Evolutionary conservation across 2,888 invertebrate genomes (phyloP).

Genomic region (Saturnia pavonia): DNA sequence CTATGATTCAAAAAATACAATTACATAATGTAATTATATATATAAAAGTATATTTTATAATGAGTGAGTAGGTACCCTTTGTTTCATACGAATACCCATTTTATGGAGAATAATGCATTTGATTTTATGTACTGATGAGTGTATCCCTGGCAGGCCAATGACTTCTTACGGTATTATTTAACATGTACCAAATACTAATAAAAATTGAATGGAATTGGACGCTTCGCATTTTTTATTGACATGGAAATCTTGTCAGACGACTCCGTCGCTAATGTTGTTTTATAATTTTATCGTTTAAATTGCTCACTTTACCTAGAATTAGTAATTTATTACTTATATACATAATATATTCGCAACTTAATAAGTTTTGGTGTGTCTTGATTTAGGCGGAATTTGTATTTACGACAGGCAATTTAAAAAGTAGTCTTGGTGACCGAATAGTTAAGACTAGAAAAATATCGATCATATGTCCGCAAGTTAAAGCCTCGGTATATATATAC

Average conservation of each 20-base stretch:
- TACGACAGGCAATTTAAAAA: neutral
- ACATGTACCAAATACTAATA: slow-evolving; percentile 25
- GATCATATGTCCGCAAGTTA: neutral
- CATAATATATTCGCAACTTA: neutral
- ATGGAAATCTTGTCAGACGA: slow-evolving; percentile 30
- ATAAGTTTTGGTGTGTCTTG: neutral
- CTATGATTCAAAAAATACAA: neutral
- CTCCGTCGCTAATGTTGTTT: slow-evolving; percentile 21
- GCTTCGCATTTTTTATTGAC: slow-evolving; percentile 29
- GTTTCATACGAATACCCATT: neutral
- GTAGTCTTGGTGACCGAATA: neutral
- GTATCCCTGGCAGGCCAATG: slow-evolving; percentile 38
- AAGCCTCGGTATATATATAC: neutral
- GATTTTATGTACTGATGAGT: slow-evolving; percentile 7
- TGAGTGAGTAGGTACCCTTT: neutral
- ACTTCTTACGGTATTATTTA: slow-evolving; percentile 40
- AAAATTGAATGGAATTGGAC: slow-evolving; percentile 38
- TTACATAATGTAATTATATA: no score
- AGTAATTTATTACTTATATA: neutral
- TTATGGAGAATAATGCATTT: slow-evolving; percentile 7
- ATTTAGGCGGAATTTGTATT: neutral
- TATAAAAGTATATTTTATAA: neutral
- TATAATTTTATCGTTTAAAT: neutral
- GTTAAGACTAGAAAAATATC: neutral
- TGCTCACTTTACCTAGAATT: slow-evolving; percentile 10